Evolutionary conservation across 2,888 invertebrate species (phyloP), one percentile per base, ranked within the genome.

Genomic region (Eristalinus sepulchralis): DNA sequence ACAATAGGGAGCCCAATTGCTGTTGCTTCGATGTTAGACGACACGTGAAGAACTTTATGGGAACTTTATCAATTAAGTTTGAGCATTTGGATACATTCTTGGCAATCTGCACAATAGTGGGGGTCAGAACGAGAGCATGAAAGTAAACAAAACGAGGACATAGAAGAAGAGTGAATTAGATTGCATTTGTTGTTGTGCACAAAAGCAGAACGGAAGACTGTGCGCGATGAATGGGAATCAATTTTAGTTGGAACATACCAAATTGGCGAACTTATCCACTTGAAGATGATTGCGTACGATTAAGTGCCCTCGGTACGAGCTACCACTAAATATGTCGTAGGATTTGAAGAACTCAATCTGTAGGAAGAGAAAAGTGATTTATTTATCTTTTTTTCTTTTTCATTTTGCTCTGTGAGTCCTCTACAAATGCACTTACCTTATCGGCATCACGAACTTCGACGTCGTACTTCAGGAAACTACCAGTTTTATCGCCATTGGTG

Each of bases 381-480:
- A 83, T 72, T 55, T 75, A 36, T 39, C 22, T 64, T 13, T 70
- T 64, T 36, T 13, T 60, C 36, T 24, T 59, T 66, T 27, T 36
- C 13, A 22, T 27, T n/a, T 39, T 59, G 27, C 31, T 71, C 17
- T 39, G n/a, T 47, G 47, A 17, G 1, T n/a, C 36, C 24, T 33
- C 60, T 24, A 47, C 9, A 22, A 59, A 68, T 75, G 39, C 57
- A 89, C 89, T 89, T 89, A 92, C 92, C 91, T 90, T 90, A 90
- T 93, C 92, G 85, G 92, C 91, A 88, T 92, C 92, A 79, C 93
- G 92, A 89, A 93, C 89, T 90, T 93, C 93, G 81, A 93, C 83
- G 89, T 93, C 92, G 89, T 92, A 92, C 88, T 91, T 92, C 68
- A 93, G 89, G 88, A 89, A 91, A 78, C 91, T 91, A 31, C 91